Base-by-base conservation (phyloP, 2,888 invertebrate genomes). In the Apotomis betuletana region DNA sequence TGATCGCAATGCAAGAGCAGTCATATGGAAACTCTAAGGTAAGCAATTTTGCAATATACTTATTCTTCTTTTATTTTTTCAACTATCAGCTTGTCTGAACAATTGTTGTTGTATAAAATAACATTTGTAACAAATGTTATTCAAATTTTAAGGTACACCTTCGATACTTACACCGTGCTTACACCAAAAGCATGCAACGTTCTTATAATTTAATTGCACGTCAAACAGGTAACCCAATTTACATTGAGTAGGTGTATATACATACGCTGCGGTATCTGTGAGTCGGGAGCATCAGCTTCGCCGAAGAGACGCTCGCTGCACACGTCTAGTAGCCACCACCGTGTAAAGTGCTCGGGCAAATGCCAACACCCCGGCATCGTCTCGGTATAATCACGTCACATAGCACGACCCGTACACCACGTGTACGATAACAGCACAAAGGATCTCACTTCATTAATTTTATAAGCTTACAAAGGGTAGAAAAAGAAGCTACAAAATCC, bases 291-390 rank as follows among this genome's bases (percentile, higher is more conserved):
- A 77, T 91, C 89, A 69, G 82, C 85, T 75, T 89, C 93, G 74
- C 87, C 89, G 83, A 90, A 94, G 79, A 91, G 81, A 46, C 92
- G 83, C 74, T 94, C 94, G 80, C 94, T 94, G 94, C 95, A 95
- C 83, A 94, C 90, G 83, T 95, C 95, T 81, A 95, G 88, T 83
- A 95, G 91, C 95, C 95, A 95, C 95, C 95, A 95, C 76, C 95
- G 94, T 80, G 95, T 95, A 89, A 95, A 94, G 84, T 90, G 94
- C 77, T 94, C 91, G 75, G 92, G 91, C 79, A 92, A 84, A 79
- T 93, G 91, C 92, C 92, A 92, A 81, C 92, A 93, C 71, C 92
- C 92, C 70, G 93, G 93, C 92, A 93, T 92, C 74, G 72, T 81
- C 76, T 75, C 76, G 73, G 75, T 55, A 57, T 72, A 59, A 61